Conservation (phyloP, 2,888 invertebrate species). For the Alloplasta piceator region DNA sequence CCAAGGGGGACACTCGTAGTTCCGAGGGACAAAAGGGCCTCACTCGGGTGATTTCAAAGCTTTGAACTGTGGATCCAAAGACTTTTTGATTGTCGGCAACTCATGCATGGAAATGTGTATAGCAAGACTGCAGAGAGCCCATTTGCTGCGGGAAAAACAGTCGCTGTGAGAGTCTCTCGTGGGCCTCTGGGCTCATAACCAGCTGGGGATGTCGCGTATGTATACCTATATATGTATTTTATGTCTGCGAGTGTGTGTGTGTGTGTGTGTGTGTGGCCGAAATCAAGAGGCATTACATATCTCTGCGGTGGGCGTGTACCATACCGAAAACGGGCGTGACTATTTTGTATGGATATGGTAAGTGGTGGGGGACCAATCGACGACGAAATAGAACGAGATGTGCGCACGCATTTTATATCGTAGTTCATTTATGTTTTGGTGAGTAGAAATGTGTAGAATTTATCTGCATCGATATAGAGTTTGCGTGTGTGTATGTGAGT, state of each 20-base stretch:
- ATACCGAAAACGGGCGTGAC: conserved; percentile 48
- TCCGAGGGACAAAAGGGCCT: too few species aligned
- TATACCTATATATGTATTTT: not conserved
- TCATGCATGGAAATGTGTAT: too few species aligned
- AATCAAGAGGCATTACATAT: conserved; percentile 42
- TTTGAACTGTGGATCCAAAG: too few species aligned
- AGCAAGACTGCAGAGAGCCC: too few species aligned
- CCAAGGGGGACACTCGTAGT: too few species aligned
- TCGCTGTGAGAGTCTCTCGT: not conserved
- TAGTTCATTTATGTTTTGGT: not conserved
- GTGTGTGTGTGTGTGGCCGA: not conserved
- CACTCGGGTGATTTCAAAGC: too few species aligned
- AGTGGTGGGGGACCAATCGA: conserved; percentile 58
- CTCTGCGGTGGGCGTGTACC: conserved; percentile 51
- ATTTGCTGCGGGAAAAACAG: too few species aligned
- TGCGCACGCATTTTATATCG: conserved; percentile 60
- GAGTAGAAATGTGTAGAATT: too few species aligned
- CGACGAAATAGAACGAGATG: not conserved
- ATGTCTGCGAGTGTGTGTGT: not conserved
- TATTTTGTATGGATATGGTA: not conserved
- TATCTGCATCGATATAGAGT: not conserved
- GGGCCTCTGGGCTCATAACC: conserved; percentile 17
- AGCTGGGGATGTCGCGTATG: conserved; percentile 30
- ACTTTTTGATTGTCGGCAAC: too few species aligned
- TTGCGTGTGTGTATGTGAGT: not conserved